Conservation (phyloP, 2,888 invertebrate genomes). For the Drosophila cracens region DNA sequence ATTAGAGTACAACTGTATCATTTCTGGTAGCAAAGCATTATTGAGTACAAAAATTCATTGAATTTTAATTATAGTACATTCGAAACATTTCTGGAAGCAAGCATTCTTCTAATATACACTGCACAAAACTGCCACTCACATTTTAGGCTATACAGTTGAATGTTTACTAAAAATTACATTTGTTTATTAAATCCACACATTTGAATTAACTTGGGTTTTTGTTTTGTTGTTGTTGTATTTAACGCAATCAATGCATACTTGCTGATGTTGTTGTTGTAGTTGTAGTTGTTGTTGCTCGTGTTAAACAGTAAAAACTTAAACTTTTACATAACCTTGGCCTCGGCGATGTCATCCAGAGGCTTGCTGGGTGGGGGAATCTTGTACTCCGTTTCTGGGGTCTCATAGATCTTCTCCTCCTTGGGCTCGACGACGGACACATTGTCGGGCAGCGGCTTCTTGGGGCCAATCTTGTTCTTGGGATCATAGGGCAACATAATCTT, state of each 20-base stretch:
- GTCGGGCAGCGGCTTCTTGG: conserved; percentile 98
- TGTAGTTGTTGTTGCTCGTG: conserved; percentile 35
- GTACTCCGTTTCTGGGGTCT: conserved; percentile 85
- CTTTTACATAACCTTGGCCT: conserved; percentile 81
- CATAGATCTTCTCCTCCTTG: conserved; percentile 93
- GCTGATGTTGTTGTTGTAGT: conserved; percentile 50
- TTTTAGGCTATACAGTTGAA: conserved; percentile 36
- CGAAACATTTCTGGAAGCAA: not conserved
- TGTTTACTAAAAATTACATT: conserved; percentile 58
- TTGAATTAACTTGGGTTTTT: conserved; percentile 51
- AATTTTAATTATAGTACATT: not conserved
- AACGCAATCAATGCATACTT: conserved; percentile 58
- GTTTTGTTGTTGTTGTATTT: conserved; percentile 64
- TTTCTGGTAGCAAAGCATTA: not conserved
- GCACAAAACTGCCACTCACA: conserved; percentile 39
- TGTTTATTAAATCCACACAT: conserved; percentile 61
- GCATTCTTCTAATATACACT: conserved; percentile 32
- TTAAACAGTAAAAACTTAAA: conserved; percentile 69
- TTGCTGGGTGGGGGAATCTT: conserved; percentile 83
- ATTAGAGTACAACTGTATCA: not conserved
- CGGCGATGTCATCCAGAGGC: conserved; percentile 80
- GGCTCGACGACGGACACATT: conserved; percentile 98
- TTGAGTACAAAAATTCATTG: not conserved
- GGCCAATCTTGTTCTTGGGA: conserved; percentile 98
- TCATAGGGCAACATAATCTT: conserved; percentile 99